Evolutionary conservation across 2,888 invertebrate species (phyloP).

Genomic region (Bhutanitis thaidina): DNA sequence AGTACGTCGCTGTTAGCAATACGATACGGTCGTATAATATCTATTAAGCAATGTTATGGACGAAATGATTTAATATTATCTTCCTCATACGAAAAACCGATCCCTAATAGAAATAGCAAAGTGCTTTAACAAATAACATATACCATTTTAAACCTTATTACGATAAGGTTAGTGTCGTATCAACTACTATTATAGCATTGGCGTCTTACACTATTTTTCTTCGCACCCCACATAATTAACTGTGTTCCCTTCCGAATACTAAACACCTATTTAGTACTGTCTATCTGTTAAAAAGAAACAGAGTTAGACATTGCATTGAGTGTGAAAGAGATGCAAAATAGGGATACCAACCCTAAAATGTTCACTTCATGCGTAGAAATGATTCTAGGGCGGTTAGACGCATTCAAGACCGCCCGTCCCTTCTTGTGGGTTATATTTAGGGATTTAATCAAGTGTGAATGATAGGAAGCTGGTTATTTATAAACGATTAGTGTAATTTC

Average conservation of each 20-base stretch:
- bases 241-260: constrained; percentile 75
- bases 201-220: constrained; percentile 50
- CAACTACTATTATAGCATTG: constrained; percentile 10
- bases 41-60: constrained; percentile 19
- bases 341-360: constrained; percentile 55
- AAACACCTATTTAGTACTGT: constrained; percentile 76
- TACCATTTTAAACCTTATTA: constrained; percentile 32
- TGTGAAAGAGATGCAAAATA: constrained; percentile 39
- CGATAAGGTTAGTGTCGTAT: constrained; percentile 19
- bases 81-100: constrained; percentile 50
- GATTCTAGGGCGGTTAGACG: constrained; percentile 49
- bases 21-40: constrained; percentile 10
- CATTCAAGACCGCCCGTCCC: constrained; percentile 37
- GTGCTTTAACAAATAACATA: constrained; percentile 15
- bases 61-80: constrained; percentile 25
- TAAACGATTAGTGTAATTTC: constrained; percentile 7
- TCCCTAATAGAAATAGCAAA: constrained; percentile 23
- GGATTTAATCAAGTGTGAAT: constrained; percentile 57
- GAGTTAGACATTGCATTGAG: constrained; percentile 24
- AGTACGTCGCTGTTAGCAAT: background rate
- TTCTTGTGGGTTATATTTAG: constrained; percentile 47
- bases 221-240: constrained; percentile 73
- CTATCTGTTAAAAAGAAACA: constrained; percentile 48
- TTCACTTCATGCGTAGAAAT: constrained; percentile 42
- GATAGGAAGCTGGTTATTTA: constrained; percentile 58